Evolutionary conservation across 2,888 invertebrate species (phyloP).

Genomic region (Drosophila buzzatii): DNA sequence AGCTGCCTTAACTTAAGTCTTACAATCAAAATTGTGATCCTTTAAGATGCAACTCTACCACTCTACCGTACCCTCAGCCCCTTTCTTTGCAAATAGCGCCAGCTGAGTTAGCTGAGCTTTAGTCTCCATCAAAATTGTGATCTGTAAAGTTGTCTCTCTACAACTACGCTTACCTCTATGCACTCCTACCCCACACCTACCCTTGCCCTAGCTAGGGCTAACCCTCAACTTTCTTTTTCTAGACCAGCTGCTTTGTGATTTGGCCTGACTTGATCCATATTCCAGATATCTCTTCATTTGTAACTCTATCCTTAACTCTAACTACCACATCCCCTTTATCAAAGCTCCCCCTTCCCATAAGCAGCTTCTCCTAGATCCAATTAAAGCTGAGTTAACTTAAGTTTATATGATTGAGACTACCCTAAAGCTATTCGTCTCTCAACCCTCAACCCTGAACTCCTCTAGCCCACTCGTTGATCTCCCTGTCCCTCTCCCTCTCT

Average conservation of each 20-base stretch:
- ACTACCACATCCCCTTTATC: background rate
- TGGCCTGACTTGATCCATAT: background rate
- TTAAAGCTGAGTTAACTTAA: background rate
- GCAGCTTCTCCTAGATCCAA: background rate
- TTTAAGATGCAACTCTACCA: background rate
- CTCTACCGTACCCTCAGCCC: background rate
- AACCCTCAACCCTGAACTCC: background rate
- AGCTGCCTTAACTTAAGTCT: conserved; percentile 6
- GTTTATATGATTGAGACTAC: background rate
- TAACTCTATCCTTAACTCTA: background rate
- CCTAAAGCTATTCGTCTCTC: background rate
- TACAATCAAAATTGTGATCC: conserved; percentile 28
- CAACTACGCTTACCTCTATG: background rate
- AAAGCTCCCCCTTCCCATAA: background rate
- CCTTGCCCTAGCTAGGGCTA: background rate
- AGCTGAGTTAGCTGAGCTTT: background rate
- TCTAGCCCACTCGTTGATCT: no score
- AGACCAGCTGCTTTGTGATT: background rate
- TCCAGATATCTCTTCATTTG: background rate
- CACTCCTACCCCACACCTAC: background rate
- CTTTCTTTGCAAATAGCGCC: background rate
- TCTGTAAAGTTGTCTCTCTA: background rate
- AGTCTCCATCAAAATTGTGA: background rate
- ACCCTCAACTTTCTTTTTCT: no score
- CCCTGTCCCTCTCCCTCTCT: background rate